Evolutionary conservation across 2,113 vertebrate species (phyloP).

Genomic region (Bagarius yarrelli): DNA sequence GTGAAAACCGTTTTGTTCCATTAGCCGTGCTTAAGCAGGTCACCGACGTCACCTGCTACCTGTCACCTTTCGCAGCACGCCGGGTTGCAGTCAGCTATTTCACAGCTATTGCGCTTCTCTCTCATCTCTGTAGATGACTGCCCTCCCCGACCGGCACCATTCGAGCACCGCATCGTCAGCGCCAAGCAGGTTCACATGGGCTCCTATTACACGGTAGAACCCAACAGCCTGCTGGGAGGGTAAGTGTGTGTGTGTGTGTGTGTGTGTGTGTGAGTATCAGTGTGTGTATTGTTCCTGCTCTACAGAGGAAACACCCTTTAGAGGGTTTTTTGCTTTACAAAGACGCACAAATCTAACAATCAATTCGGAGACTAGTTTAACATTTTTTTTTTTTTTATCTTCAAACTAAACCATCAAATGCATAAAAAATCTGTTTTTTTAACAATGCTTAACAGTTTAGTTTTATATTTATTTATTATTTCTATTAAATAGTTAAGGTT

Average conservation of each 20-base stretch:
- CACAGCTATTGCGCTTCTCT: background rate
- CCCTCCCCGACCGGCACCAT: conserved; percentile 80
- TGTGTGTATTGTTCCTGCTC: background rate
- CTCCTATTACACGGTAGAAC: conserved; percentile 69
- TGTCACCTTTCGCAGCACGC: background rate
- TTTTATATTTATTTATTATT: no score
- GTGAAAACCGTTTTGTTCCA: conserved; percentile 9
- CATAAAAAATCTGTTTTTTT: no score
- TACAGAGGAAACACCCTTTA: background rate
- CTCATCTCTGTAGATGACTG: conserved; percentile 75
- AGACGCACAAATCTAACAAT: no score
- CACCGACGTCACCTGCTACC: background rate
- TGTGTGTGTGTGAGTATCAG: background rate
- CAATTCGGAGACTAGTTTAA: no score
- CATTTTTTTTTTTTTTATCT: no score
- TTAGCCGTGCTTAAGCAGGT: background rate
- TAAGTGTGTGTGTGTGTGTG: conserved; percentile 60
- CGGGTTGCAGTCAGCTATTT: background rate
- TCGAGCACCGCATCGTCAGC: conserved; percentile 80
- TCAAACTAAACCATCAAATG: no score
- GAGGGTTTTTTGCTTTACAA: no score
- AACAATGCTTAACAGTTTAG: no score
- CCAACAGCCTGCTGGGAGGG: conserved; percentile 79
- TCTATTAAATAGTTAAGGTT: no score
- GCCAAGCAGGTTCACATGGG: conserved; percentile 72